phyloP scores from a whole-genome alignment of 2,888 invertebrate genomes.

The Eubasilissa splendida region DNA sequence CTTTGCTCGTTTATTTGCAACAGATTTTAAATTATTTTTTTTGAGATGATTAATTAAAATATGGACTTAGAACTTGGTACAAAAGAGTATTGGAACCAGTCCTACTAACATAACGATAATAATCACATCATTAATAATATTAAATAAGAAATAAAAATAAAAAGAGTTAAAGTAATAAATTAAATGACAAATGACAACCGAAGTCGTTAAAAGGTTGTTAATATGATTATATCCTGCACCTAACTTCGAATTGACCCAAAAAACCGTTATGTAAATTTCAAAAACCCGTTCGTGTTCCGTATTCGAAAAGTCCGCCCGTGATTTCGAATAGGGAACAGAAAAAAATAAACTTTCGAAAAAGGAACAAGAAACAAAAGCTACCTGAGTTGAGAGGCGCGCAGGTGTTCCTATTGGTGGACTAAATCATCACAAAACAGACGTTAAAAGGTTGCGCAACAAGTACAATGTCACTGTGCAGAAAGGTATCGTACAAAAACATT shows the following conservation, averaged over 20 bases:
- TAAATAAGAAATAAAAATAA: neutral
- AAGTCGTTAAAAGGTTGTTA: too few species aligned
- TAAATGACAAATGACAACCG: constrained; percentile 22
- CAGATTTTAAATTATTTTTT: too few species aligned
- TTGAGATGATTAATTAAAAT: too few species aligned
- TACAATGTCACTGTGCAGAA: neutral
- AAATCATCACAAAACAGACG: constrained; percentile 45
- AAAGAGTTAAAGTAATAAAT: neutral
- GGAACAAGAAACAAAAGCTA: constrained; percentile 57
- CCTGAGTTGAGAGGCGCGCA: constrained; percentile 58
- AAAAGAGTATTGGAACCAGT: too few species aligned
- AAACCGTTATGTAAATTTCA: constrained; percentile 56
- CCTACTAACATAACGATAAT: too few species aligned
- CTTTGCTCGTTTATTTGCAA: too few species aligned
- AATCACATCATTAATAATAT: too few species aligned
- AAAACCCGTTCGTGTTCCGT: constrained; percentile 38
- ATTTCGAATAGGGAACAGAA: constrained; percentile 50
- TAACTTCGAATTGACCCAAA: constrained; percentile 41
- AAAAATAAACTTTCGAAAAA: constrained; percentile 50
- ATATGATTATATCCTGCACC: constrained; percentile 27
- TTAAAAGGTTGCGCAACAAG: constrained; percentile 5
- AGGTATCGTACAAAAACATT: neutral
- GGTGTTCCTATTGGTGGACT: constrained; percentile 53
- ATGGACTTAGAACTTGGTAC: too few species aligned
- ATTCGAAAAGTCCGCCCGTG: constrained; percentile 46